phyloP scores from a whole-genome alignment of 1,140 invertebrate species.

The Augochlora pura region DNA sequence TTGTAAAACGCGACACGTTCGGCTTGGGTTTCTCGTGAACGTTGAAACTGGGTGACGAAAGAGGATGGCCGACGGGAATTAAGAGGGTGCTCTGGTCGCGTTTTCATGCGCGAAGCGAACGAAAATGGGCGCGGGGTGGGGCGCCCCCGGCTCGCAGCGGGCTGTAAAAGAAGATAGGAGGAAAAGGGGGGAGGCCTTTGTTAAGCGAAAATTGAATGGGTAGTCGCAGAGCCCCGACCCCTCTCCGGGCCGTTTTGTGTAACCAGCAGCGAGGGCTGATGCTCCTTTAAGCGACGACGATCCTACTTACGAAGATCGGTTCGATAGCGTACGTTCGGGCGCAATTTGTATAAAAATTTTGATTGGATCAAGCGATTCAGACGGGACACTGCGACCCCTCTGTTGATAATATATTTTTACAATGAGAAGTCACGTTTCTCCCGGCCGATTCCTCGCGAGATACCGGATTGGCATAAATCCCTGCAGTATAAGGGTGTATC shows the following conservation, averaged over 20 bases:
- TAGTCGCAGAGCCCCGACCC: slow-evolving; percentile 2
- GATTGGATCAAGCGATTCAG: background rate
- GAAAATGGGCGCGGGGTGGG: background rate
- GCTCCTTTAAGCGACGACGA: slow-evolving; percentile 13
- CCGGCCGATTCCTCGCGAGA: too few relatives aligned
- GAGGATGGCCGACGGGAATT: background rate
- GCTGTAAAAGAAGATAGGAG: slow-evolving; percentile 37
- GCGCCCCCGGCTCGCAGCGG: background rate
- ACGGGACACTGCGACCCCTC: too few relatives aligned
- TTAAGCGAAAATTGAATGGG: slow-evolving; percentile 43
- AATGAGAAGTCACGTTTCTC: too few relatives aligned
- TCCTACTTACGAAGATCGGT: slow-evolving; percentile 22
- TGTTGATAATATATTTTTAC: too few relatives aligned
- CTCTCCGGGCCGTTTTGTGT: background rate
- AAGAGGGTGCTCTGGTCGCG: slow-evolving; percentile 11
- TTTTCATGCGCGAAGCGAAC: slow-evolving; percentile 18
- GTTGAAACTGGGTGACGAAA: slow-evolving; percentile 5
- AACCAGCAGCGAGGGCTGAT: background rate
- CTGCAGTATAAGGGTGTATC: too few relatives aligned
- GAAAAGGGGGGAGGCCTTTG: slow-evolving; percentile 28
- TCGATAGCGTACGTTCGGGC: slow-evolving; percentile 17
- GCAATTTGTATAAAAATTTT: background rate
- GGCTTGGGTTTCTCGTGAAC: background rate
- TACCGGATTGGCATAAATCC: too few relatives aligned
- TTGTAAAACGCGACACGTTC: background rate